Conservation (phyloP, 2,113 vertebrate genomes). For the Meleagris gallopavo region DNA sequence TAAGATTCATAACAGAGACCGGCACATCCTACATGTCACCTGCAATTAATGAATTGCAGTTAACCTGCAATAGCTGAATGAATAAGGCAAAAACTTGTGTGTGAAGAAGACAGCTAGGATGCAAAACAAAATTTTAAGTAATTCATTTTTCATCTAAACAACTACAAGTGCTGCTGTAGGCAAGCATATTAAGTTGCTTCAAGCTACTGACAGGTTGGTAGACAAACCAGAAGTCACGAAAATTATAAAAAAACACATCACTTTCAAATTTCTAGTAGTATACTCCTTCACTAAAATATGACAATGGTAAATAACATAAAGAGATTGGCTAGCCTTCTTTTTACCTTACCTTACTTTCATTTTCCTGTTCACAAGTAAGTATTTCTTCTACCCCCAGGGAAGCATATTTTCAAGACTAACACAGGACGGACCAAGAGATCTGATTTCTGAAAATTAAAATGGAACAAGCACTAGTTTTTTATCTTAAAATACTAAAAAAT, state of each 20-base stretch:
- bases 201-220: neutral
- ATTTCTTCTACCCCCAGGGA: neutral
- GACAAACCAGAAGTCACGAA: neutral
- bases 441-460: neutral
- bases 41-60: neutral
- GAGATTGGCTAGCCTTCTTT: neutral
- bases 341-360: neutral
- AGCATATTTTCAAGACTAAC: neutral
- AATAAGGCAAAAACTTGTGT: neutral
- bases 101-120: neutral
- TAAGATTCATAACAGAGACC: neutral
- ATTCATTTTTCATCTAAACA: slow-evolving; percentile 10
- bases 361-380: neutral
- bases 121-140: neutral
- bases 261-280: neutral
- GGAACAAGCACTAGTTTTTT: neutral
- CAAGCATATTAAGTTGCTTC: neutral
- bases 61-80: neutral
- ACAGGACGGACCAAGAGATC: neutral
- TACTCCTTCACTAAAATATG: neutral
- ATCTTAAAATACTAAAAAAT: neutral
- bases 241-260: neutral
- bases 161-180: neutral
- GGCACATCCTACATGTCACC: neutral
- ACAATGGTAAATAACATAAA: neutral